These are phyloP conservation scores for Benitochromis conjunctus DNA, from an alignment of 2,113 vertebrate species.

Conservation along the genomic window DNA sequence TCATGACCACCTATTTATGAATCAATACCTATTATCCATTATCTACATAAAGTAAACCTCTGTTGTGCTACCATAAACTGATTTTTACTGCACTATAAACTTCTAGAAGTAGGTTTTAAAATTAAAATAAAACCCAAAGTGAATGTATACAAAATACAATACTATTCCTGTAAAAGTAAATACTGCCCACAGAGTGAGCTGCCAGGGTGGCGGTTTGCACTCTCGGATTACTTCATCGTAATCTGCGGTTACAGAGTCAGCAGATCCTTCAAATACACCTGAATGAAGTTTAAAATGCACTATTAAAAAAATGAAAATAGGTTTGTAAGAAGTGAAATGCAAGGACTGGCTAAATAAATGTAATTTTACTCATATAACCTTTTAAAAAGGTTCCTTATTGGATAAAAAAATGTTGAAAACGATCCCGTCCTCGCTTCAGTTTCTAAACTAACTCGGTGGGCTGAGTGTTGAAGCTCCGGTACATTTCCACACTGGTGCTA, in stretches of 20 bases:
- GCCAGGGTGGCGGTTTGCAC: background rate
- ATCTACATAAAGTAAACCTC: background rate
- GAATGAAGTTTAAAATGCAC: background rate
- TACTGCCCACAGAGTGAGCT: background rate
- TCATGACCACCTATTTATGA: background rate
- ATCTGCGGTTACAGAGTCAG: background rate
- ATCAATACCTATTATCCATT: background rate
- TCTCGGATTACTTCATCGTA: background rate
- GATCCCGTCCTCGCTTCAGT: background rate
- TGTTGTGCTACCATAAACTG: background rate
- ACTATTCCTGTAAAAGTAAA: background rate
- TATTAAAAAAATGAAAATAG: background rate
- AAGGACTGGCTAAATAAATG: background rate
- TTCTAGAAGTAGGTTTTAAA: background rate
- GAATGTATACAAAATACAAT: background rate
- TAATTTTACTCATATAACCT: background rate
- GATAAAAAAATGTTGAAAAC: background rate
- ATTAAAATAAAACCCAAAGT: rapidly evolving
- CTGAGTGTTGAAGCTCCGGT: background rate
- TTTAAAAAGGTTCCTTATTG: background rate
- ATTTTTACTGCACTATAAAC: background rate
- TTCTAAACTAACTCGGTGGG: background rate
- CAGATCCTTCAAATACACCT: background rate
- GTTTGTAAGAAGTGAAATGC: background rate
- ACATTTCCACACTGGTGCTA: background rate